Evolutionary conservation across 2,113 vertebrate genomes (phyloP), one percentile per base, ranked within the genome.

Genomic region (Apteryx mantelli): DNA sequence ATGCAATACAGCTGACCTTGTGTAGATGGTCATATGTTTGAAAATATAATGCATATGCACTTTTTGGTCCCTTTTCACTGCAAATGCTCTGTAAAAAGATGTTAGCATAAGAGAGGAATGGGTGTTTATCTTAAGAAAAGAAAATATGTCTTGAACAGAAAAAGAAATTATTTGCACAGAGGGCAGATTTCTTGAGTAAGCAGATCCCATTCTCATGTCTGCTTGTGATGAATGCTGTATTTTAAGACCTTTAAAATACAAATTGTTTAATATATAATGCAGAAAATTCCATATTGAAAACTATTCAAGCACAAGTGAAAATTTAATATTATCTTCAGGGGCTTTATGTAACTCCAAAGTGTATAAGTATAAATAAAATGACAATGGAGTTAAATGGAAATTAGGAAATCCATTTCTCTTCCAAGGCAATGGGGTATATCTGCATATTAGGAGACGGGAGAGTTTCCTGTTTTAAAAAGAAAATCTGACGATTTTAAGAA

Each of bases 21-120:
- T 2, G 2, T n/a, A 26, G 24, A 1, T 73, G 38, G 1, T 65
- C 3, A 1, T 38, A 2, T 52, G 12, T 77, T 81, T 78, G 52
- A 12, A 55, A 44, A 13, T 55, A 36, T 9, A 63, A 36, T 44
- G 4, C 7, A 7, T 11, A 12, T 65, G 32, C 32, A 11, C 4
- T 81, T 70, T 50, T 15, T 70, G 44, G 77, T 48, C 48, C 28
- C 13, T 65, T 25, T 83, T 80, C 13, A 36, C 34, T 88, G 60
- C 17, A 92, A 66, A 88, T 52, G 5, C 5, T 36, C 26, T n/a
- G 1, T 7, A 3, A 42, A 32, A 69, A 30, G 4, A 32, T 42
- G 16, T 24, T 22, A 40, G 5, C 15, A 0, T 19, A 30, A 65
- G n/a, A 50, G 9, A 80, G 1, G 38, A 82, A 79, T 24, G 14